Evolutionary conservation across 2,888 invertebrate species (phyloP).

Genomic region (Phengaris arion): DNA sequence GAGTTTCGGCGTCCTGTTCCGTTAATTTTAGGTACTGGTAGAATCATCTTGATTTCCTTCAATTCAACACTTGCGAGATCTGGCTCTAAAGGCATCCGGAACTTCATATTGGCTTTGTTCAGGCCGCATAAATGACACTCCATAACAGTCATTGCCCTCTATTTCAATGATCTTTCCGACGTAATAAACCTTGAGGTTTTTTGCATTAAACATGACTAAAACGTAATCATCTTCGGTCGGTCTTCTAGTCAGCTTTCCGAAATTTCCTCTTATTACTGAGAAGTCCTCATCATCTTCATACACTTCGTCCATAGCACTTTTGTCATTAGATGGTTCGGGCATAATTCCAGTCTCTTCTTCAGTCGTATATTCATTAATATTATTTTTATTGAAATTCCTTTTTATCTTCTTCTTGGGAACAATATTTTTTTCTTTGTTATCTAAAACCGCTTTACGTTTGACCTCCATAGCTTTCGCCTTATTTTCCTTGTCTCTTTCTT

Average conservation of each 20-base stretch:
- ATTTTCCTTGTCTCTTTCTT: conserved; percentile 15
- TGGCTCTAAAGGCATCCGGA: too few relatives aligned
- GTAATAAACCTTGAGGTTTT: conserved; percentile 16
- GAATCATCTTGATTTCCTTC: too few relatives aligned
- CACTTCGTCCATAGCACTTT: too few relatives aligned
- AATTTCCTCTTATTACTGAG: neutral
- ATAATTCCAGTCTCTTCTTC: conserved; percentile 18
- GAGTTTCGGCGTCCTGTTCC: too few relatives aligned
- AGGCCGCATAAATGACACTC: too few relatives aligned
- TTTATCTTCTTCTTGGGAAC: neutral
- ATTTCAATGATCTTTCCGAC: conserved; percentile 15
- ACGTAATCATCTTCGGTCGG: conserved; percentile 3
- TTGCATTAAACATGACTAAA: conserved; percentile 18
- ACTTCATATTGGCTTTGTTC: too few relatives aligned
- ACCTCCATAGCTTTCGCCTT: neutral
- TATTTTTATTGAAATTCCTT: too few relatives aligned
- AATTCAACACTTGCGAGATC: too few relatives aligned
- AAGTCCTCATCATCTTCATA: neutral
- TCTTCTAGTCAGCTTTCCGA: neutral
- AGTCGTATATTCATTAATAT: conserved; percentile 13
- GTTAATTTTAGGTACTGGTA: too few relatives aligned
- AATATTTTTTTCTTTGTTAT: neutral
- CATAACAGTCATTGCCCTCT: conserved; percentile 18
- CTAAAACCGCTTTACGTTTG: too few relatives aligned
- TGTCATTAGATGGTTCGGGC: conserved; percentile 8